A percentile compares a stretch with the other conserved stretches of the same genome.
Evolutionary conservation across 1,140 invertebrate genomes (phyloP).

Genomic region (Meteorus sp.): DNA sequence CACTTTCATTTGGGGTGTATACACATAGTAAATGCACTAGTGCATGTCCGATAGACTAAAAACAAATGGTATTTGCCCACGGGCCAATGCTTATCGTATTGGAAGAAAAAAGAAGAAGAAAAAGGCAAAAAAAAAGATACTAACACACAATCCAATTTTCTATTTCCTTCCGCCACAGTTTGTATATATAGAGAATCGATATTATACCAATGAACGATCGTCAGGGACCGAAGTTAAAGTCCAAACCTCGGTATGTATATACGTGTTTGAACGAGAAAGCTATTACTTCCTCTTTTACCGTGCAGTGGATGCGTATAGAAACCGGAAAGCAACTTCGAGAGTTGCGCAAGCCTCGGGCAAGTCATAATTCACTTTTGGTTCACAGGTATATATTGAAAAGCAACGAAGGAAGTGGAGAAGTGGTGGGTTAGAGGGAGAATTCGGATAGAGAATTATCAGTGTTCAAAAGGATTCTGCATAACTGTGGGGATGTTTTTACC

Average conservation of each 20-base stretch:
- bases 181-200: conserved; percentile 25
- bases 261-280: neutral
- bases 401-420: neutral
- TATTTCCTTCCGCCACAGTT: conserved; percentile 18
- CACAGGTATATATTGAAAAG: conserved; percentile 11
- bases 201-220: conserved; percentile 28
- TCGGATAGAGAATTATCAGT: conserved; percentile 22
- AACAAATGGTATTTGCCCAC: conserved; percentile 24
- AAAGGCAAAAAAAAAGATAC: too few species aligned
- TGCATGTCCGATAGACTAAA: conserved; percentile 24
- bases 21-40: conserved; percentile 11
- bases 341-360: conserved; percentile 11
- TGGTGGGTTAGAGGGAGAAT: neutral
- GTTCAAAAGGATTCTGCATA: conserved; percentile 29
- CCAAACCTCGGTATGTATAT: neutral
- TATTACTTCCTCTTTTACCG: conserved; percentile 23
- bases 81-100: conserved; percentile 32
- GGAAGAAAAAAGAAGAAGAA: too few species aligned
- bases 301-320: neutral
- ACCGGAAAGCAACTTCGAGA: conserved; percentile 20
- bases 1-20: too few species aligned
- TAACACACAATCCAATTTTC: conserved; percentile 50
- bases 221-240: neutral
- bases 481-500: too few species aligned
- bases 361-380: conserved; percentile 24